Evolutionary conservation across 2,888 invertebrate species (phyloP), one percentile per base, ranked within the genome.

Genomic region (Drosophila flavopinicola): DNA sequence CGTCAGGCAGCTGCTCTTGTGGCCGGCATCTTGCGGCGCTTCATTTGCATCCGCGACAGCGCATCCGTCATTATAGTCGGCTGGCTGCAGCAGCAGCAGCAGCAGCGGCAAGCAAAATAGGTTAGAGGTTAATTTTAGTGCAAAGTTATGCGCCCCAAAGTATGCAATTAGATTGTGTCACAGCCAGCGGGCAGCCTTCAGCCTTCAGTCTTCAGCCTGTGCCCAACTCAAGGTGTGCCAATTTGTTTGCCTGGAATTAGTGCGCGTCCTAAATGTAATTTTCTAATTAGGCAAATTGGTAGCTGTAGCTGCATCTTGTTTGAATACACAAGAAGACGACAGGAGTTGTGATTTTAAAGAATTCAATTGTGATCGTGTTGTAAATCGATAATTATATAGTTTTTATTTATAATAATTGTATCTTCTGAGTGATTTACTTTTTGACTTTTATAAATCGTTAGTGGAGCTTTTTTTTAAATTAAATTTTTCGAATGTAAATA

Each of bases 121-220:
- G 87, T 87, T 88, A 87, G 75, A 74, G 87, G 77, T 85, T 88
- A 83, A 88, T 88, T 88, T 88, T 52, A 80, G 88, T 85, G 88
- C 86, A 76, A 83, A 85, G 84, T 88, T 87, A 88, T 87, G 79
- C 88, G 79, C 74, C 69, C 60, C 67, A 83, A 87, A 84, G 86
- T 87, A 84, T 87, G 82, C 82, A 83, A 83, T 83, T 83, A 83
- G 80, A 88, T 87, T 87, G 74, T 66, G 85, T 54, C 63, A 64
- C 64, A 45, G 64, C 79, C 79, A 69, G 38, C 41, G 58, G 83
- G 44, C 52, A 45, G 45, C 42, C 32, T 44, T 38, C 54, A 44
- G 58, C 37, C 24, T 0, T n/a, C n/a, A n/a, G 49, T 41, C 32
- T 39, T 44, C 51, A 44, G 58, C 37, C 24, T 0, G 20, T 4